Evolutionary conservation across 2,797 vertebrate species (phyloP), one percentile per base, ranked within the genome.

Genomic region (Gallirallus australis): DNA sequence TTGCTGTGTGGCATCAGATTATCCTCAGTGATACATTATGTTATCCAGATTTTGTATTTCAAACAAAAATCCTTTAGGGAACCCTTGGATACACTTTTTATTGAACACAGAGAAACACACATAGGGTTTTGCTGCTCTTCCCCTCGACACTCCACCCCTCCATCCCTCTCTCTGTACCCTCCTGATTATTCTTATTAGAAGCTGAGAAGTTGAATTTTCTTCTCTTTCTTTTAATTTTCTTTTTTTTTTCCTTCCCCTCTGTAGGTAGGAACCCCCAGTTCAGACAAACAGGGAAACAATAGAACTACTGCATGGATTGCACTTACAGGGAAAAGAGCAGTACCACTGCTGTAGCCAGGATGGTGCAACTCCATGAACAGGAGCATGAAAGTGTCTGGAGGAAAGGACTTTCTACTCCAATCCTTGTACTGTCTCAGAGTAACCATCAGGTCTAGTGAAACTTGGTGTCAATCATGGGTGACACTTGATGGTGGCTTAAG

Each of bases 381-480:
- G 28, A 56, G 20, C 48, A 39, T 84, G 3, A 21, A 20, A 25
- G 11, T 28, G 37, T 17, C 17, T 31, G 1, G 1, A 59, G 33
- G n/a, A 69, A 61, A 5, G 21, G 63, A 20, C 2, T 31, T 72
- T 5, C n/a, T 63, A 4, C 54, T 42, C 39, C 61, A 86, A 93
- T 16, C 15, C 24, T 69, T 47, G 12, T n/a, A 4, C 47, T 83
- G 72, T 76, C 77, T 39, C 30, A 50, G 47, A 42, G 31, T 68
- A 64, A 37, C 7, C 56, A 30, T 4, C 27, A 15, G 9, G 3
- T 18, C 21, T 31, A 30, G 25, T 2, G 4, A 45, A 75, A 18
- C 83, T 65, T 75, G 28, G 7, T 45, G 37, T 10, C 78, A 33
- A 11, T 6, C 0, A 0, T 7, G 31, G 79, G 11, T 3, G 7